Evolutionary conservation across 2,113 vertebrate genomes (phyloP), one percentile per base, ranked within the genome.

Genomic region (Typhlomys cinereus): DNA sequence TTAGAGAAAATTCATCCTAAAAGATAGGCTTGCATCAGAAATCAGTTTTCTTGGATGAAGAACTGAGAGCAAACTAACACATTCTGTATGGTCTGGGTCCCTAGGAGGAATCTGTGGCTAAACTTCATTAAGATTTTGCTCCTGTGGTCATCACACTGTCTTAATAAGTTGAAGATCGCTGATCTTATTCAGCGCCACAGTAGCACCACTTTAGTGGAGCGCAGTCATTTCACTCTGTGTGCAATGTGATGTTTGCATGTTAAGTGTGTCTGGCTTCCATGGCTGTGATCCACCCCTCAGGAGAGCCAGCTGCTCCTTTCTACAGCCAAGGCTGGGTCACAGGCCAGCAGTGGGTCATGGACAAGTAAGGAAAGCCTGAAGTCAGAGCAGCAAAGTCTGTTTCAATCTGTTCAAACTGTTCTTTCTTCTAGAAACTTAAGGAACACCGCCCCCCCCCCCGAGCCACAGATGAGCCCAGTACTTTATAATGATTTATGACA

Each of bases 371-470:
- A 14, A 62, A 48, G 50, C n/a, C 34, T 1, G 11, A 4, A 29
- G 21, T 4, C 8, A 11, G 3, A 23, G 8, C 0, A 29, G 20
- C 0, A 1, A 7, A 17, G 66, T 5, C 14, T 11, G 25, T 18
- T 6, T 39, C 1, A n/a, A n/a, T n/a, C 3, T 18, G 44, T 15
- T 69, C 4, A 34, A 8, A 2, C 29, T 14, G 2, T n/a, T 52
- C 27, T 50, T 82, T 39, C 39, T 39, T 12, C 6, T 12, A 2
- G 66, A 66, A 70, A 25, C 82, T 54, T n/a, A n/a, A n/a, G 25
- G 41, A n/a, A 27, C 9, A 36, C 20, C 18, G 23, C 13, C 27
- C 23, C 15, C n/a, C 27, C 23, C 15, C n/a, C 15, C 0, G 31
- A 41, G 50, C 41, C 44, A 75, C 69, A 34, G 4, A 31, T 18